Base-by-base conservation (phyloP, 1,140 invertebrate species). In the Ceratosolen solmsi region DNA sequence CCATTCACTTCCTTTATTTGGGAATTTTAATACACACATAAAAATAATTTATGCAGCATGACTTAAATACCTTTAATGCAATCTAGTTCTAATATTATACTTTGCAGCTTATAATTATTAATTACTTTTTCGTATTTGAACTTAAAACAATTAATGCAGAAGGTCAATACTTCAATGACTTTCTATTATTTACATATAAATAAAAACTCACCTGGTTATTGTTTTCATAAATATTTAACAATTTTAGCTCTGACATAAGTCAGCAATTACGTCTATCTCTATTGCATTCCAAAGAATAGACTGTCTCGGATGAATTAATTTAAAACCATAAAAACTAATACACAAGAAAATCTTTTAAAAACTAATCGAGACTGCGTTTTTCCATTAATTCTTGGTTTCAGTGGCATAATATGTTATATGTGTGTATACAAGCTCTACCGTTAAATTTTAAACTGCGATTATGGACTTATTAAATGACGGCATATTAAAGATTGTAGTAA, bases 211-310 rank as follows among this genome's bases (percentile, higher is more conserved):
- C 13, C 4, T 33, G 27, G 13, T 33, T 30, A 63, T 33, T 63
- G n/a, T 33, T 30, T 15, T 30, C 58, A 33, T 63, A 15, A 51
- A 25, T 74, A 56, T 74, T 70, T 22, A 22, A 22, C 13, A 33
- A 54, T 33, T 58, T 54, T 33, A 56, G n/a, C 22, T 56, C 22
- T 71, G 33, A 71, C 41, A 71, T 71, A 71, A 38, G 33, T 77
- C 72, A 77, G 15, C 75, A 82, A 77, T 30, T 51, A n/a, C 27
- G 68, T 60, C 2, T 58, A 4, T 2, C 2, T 9, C 3, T 30
- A 65, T 65, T 65, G 15, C 17, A 65, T 36, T 36, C 30, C 60
- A 36, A 36, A 65, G 15, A 65, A 65, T 65, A 65, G 27, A 65
- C 30, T 20, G 8, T 17, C 0, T 11, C 20, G 20, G 9, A 11